Conservation (phyloP, 64 coral and sea anemone species). For the Cladopsammia gracilis region DNA sequence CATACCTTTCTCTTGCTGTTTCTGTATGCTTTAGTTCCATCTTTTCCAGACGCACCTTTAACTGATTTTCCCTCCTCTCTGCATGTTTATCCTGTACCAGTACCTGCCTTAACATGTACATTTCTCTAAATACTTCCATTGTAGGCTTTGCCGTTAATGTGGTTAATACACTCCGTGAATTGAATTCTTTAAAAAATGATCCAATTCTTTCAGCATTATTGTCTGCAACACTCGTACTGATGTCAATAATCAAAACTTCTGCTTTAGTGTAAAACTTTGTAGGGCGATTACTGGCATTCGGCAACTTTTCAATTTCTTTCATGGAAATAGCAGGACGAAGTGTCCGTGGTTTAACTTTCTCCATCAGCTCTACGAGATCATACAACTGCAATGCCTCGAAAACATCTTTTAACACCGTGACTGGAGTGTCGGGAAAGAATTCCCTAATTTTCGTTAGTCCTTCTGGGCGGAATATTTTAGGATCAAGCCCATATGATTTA, state of each 20-base stretch:
- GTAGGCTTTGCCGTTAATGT: no score
- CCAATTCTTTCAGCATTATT: background rate
- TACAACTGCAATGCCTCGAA: background rate
- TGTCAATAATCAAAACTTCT: background rate
- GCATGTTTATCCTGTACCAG: no score
- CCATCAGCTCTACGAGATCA: background rate
- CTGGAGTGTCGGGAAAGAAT: background rate
- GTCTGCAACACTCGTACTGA: background rate
- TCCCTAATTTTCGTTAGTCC: background rate
- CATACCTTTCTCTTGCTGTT: no score
- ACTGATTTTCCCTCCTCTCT: no score
- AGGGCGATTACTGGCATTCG: background rate
- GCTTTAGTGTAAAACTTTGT: slow-evolving; percentile 4
- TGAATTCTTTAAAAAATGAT: background rate
- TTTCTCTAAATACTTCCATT: no score
- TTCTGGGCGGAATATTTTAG: background rate
- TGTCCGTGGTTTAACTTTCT: background rate
- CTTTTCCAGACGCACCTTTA: no score
- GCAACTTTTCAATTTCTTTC: background rate
- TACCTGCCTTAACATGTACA: no score
- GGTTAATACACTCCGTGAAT: background rate
- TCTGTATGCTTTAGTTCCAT: no score
- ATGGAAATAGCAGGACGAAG: slow-evolving; percentile 1
- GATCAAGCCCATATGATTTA: background rate
- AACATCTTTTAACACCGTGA: background rate